Evolutionary conservation across 2,797 vertebrate genomes (phyloP).

Genomic region (Lacerta viridis): DNA sequence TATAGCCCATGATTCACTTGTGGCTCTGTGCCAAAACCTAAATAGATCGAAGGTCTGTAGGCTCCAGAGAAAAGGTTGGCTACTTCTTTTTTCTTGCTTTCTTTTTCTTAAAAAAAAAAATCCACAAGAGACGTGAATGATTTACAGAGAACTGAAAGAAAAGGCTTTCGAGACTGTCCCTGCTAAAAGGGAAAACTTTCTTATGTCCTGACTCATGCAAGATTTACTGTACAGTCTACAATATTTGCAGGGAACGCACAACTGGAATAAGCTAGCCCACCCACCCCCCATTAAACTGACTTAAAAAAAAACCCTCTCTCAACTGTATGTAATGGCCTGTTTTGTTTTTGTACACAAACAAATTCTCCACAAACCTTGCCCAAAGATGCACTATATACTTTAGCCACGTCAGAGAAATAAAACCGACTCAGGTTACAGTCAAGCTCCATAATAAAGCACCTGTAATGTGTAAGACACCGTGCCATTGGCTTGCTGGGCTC

Average conservation of each 20-base stretch:
- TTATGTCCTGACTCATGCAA: slow-evolving; percentile 29
- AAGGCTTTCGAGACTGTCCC: slow-evolving; percentile 50
- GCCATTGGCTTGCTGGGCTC: slow-evolving; percentile 14
- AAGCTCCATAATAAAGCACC: slow-evolving; percentile 42
- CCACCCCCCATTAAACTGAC: slow-evolving; percentile 18
- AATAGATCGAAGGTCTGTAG: slow-evolving; percentile 63
- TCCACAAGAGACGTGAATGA: slow-evolving; percentile 67
- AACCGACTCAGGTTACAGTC: slow-evolving; percentile 31
- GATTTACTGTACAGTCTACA: slow-evolving; percentile 48
- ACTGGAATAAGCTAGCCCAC: slow-evolving; percentile 58
- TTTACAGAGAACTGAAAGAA: slow-evolving; percentile 66
- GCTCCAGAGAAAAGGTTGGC: slow-evolving; percentile 65
- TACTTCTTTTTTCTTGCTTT: slow-evolving; percentile 37
- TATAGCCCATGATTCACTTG: slow-evolving; percentile 67
- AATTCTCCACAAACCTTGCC: slow-evolving; percentile 35
- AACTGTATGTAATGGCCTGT: slow-evolving; percentile 47
- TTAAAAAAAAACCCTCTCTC: slow-evolving; percentile 43
- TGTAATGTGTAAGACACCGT: slow-evolving; percentile 11
- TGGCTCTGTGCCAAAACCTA: slow-evolving; percentile 72
- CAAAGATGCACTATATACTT: slow-evolving; percentile 21
- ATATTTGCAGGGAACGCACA: slow-evolving; percentile 27
- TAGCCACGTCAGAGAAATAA: neutral
- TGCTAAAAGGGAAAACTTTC: slow-evolving; percentile 49
- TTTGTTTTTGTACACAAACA: slow-evolving; percentile 43
- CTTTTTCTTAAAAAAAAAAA: slow-evolving; percentile 27